These are phyloP conservation scores for Netelia fuscicornis DNA, from an alignment of 2,888 invertebrate species.

Conservation along the genomic window DNA sequence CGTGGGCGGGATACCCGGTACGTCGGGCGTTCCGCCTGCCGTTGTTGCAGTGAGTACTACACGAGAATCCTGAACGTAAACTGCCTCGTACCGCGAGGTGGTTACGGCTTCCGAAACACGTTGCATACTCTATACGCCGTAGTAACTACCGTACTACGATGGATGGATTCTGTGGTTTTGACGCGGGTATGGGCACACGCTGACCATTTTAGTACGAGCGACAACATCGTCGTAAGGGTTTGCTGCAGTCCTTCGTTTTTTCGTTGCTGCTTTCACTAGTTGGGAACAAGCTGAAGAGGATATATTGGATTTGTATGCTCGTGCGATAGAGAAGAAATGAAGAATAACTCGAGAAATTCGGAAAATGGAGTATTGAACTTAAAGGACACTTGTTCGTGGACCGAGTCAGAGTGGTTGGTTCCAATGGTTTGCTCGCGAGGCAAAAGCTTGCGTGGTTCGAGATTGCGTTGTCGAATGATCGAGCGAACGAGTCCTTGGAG, in stretches of 20 bases:
- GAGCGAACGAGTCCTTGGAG: neutral
- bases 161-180: constrained; percentile 9
- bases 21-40: constrained; percentile 36
- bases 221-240: neutral
- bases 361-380: too few relatives aligned
- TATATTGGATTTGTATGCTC: too few relatives aligned
- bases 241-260: neutral
- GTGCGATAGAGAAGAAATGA: too few relatives aligned
- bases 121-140: constrained; percentile 19
- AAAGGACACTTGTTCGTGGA: too few relatives aligned
- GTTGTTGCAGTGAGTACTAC: constrained; percentile 43
- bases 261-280: too few relatives aligned
- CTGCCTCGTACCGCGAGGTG: constrained; percentile 44
- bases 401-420: too few relatives aligned
- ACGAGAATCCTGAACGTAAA: constrained; percentile 51
- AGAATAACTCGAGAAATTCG: too few relatives aligned
- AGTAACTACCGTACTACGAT: constrained; percentile 2
- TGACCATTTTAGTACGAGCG: neutral
- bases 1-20: constrained; percentile 49
- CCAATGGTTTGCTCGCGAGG: too few relatives aligned
- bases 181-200: neutral
- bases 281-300: too few relatives aligned
- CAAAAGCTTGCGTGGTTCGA: neutral
- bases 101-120: constrained; percentile 53
- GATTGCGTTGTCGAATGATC: neutral